These are phyloP conservation scores for Adelphocoris suturalis DNA, from an alignment of 2,888 invertebrate genomes.

Conservation along the genomic window DNA sequence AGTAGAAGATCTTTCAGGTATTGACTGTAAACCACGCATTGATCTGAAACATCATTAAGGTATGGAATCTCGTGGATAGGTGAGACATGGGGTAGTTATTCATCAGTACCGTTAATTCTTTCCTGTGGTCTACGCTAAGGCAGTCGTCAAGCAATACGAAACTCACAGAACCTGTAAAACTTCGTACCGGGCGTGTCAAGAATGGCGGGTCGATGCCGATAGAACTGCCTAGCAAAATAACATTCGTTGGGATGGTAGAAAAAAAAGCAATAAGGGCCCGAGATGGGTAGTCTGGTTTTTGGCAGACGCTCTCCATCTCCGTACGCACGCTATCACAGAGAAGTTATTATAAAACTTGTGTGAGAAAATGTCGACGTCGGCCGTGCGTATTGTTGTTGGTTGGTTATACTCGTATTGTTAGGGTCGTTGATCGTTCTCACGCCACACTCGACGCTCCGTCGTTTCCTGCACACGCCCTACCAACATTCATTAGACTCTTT, in stretches of 20 bases:
- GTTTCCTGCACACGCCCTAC: conserved; percentile 63
- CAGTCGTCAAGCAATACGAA: too few species aligned
- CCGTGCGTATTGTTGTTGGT: conserved; percentile 47
- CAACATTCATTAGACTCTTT: conserved; percentile 58
- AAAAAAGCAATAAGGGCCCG: background rate
- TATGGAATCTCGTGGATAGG: too few species aligned
- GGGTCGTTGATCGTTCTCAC: conserved; percentile 60
- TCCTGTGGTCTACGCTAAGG: too few species aligned
- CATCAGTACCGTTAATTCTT: too few species aligned
- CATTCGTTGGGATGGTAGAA: background rate
- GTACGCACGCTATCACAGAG: conserved; percentile 33
- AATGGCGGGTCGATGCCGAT: background rate
- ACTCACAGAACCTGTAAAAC: too few species aligned
- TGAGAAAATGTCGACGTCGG: conserved; percentile 46
- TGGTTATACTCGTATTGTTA: conserved; percentile 48
- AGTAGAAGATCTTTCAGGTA: too few species aligned
- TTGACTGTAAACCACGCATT: too few species aligned
- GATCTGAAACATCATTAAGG: too few species aligned
- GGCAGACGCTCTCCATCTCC: background rate
- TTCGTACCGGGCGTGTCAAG: too few species aligned
- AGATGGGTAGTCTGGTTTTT: conserved; percentile 5
- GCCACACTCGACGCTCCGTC: conserved; percentile 49
- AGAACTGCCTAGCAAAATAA: background rate
- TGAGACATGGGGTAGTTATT: too few species aligned
- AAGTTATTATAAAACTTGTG: conserved; percentile 49